phyloP scores from a whole-genome alignment of 1,140 invertebrate species.

The Drepana arcuata region DNA sequence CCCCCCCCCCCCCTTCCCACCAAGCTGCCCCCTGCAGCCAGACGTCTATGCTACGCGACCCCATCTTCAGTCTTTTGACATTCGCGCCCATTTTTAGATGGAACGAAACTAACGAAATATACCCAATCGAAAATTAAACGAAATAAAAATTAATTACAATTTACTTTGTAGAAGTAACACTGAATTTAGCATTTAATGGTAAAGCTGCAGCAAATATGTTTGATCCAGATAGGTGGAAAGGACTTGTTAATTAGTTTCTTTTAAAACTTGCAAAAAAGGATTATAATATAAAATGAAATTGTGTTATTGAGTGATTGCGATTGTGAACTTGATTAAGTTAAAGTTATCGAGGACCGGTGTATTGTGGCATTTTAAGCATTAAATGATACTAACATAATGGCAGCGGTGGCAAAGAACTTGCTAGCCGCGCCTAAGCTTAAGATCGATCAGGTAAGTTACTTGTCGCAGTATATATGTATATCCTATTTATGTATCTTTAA shows the following conservation, averaged over 20 bases:
- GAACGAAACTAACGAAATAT: slow-evolving; percentile 50
- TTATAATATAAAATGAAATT: slow-evolving; percentile 16
- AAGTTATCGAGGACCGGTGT: slow-evolving; percentile 13
- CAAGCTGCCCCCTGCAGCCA: slow-evolving; percentile 18
- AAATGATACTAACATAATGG: slow-evolving; percentile 39
- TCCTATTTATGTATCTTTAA: no score
- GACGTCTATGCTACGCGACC: slow-evolving; percentile 39
- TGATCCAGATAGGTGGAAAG: slow-evolving; percentile 3
- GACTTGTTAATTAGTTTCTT: slow-evolving; percentile 1
- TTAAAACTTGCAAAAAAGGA: no score
- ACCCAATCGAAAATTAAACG: slow-evolving; percentile 32
- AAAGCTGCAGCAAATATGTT: slow-evolving; percentile 18
- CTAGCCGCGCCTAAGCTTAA: slow-evolving; percentile 18
- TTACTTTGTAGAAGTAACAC: no score
- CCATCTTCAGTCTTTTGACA: slow-evolving; percentile 66
- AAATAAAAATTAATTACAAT: slow-evolving; percentile 15
- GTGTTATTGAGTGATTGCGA: slow-evolving; percentile 26
- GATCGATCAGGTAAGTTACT: slow-evolving; percentile 45
- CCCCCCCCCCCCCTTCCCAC: slow-evolving; percentile 29
- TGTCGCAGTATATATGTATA: no score
- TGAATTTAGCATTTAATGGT: slow-evolving; percentile 31
- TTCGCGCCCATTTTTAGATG: slow-evolving; percentile 67
- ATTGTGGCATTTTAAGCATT: slow-evolving; percentile 52
- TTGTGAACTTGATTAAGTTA: slow-evolving; percentile 17
- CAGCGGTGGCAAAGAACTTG: slow-evolving; percentile 42